A percentile compares a stretch with the other conserved stretches of the same genome.
These are phyloP conservation scores for Platycercus adscitus DNA, from an alignment of 2,113 vertebrate species.

Conservation along the genomic window DNA sequence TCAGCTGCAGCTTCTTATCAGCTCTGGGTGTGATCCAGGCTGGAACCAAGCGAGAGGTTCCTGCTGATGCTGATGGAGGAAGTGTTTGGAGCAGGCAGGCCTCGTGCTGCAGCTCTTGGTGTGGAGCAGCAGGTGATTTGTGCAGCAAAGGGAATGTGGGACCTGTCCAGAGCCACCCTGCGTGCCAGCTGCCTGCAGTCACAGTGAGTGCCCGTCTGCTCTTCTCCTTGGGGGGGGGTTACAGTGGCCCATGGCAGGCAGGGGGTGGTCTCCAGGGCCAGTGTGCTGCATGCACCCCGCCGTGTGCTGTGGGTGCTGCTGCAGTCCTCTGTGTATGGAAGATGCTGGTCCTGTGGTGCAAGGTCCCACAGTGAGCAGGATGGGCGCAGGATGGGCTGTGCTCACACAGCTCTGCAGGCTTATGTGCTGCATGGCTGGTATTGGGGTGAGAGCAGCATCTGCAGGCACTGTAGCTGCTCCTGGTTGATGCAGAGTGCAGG, in stretches of 20 bases:
- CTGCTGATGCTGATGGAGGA: neutral
- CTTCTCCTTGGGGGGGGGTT: neutral
- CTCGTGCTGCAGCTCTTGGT: neutral
- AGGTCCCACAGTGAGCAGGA: neutral
- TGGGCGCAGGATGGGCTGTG: neutral
- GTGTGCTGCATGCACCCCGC: fast-evolving
- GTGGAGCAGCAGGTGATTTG: neutral
- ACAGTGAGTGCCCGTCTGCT: neutral
- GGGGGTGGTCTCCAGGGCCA: too few relatives aligned
- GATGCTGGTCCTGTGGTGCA: fast-evolving
- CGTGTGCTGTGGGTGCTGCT: fast-evolving
- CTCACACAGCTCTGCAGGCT: neutral
- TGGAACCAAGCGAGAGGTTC: neutral
- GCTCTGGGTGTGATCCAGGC: constrained; percentile 9
- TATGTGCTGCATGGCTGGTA: fast-evolving
- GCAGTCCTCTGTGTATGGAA: neutral
- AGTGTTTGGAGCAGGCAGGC: neutral
- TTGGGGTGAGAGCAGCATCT: too few relatives aligned
- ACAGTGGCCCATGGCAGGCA: neutral
- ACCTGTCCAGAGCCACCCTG: neutral
- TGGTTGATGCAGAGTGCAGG: neutral
- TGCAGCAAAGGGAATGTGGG: neutral
- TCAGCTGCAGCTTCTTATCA: constrained; percentile 65
- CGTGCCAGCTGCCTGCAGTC: fast-evolving
- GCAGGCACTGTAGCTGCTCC: neutral